Conservation (phyloP, 2,113 vertebrate species). For the Strix aluco region DNA sequence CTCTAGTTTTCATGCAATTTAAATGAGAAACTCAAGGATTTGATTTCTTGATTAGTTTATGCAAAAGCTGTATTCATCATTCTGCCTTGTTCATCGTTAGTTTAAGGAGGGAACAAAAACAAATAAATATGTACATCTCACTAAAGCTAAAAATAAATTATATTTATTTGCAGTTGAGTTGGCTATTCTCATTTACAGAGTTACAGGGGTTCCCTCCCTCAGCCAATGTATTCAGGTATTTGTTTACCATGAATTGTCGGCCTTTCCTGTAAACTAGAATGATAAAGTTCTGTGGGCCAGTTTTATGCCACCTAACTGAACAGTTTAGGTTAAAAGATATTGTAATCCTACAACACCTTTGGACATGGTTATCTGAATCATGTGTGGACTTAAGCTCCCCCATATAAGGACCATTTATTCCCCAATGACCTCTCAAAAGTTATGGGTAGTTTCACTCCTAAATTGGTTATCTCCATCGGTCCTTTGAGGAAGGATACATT, state of each 20-base stretch:
- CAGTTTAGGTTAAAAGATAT: not conserved
- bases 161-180: not conserved
- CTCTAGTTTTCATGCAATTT: slow-evolving; percentile 20
- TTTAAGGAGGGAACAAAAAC: not conserved
- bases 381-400: not conserved
- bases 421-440: not conserved
- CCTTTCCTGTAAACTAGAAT: not conserved
- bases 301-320: not conserved
- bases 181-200: not conserved
- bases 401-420: not conserved
- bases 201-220: not conserved
- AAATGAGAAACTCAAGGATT: not conserved
- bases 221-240: not conserved
- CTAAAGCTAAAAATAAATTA: not conserved
- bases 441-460: not conserved
- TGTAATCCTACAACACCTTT: not conserved
- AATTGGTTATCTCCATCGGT: not conserved
- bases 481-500: not conserved
- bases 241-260: not conserved
- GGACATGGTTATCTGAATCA: not conserved
- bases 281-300: not conserved
- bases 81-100: not conserved
- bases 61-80: not conserved
- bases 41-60: slow-evolving; percentile 38
- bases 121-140: not conserved